Base-by-base conservation (phyloP, 2,113 vertebrate species). In the Oreocharis arfaki region DNA sequence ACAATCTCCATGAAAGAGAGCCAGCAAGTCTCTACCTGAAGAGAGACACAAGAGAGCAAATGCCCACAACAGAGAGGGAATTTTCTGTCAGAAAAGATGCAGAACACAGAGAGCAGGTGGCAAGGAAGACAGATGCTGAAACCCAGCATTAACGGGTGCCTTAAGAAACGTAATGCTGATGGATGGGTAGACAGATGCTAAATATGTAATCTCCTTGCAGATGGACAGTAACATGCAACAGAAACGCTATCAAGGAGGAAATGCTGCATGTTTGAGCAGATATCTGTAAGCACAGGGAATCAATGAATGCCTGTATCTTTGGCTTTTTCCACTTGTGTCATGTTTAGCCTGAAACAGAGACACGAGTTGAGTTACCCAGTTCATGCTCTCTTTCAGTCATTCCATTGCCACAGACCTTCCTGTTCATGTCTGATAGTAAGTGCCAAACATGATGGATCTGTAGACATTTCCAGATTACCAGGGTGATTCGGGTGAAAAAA, bases 101-200 rank as follows among this genome's bases (percentile, higher is more conserved):
- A 74, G 59, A 80, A 94, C 0, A 6, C 41, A 78, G 69, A 92
- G 57, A 84, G 56, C 56, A 86, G 41, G 73, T 95, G 82, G 56
- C 57, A 84, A 90, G 57, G 13, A 81, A 95, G 84, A 85, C 44
- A 63, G 76, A 86, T 74, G n/a, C 65, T 82, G 84, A 84, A 90
- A 78, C 21, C 35, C 53, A 42, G 67, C 33, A 21, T 60, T 93
- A 91, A 85, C 1, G 1, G 63, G 39, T 83, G 90, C 80, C 90
- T 96, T 89, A 95, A 96, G 90, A 94, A 95, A 87, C 2, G 9
- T 94, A 96, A 92, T 94, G 65, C 92, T 96, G 96, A 97, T 87
- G 93, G 95, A 96, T 52, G 61, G 92, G 57, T 92, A 93, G 90
- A 95, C 90, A 95, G 94, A 92, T 89, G 74, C 89, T 89, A 92